Evolutionary conservation across 1,140 invertebrate species (phyloP), one percentile per base, ranked within the genome.

Genomic region (Camponotus vicinus): DNA sequence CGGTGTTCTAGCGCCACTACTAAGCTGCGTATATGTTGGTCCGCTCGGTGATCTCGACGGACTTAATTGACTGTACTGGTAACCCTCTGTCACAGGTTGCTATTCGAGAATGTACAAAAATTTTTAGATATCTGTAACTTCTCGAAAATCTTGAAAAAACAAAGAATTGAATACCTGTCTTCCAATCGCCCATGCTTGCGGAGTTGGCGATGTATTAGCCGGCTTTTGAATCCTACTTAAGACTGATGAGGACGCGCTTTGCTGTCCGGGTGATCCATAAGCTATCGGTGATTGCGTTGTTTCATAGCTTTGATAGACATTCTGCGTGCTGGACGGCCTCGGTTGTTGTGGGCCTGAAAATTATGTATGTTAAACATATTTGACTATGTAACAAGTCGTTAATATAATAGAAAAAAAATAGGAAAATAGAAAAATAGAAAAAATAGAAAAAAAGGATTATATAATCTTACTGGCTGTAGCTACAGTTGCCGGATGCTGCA

Each of bases 11-110:
- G 95, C 95, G 55, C 96, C 96, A 40, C 97, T 97, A 93, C 97
- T 97, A 7, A 98, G 95, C 94, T 98, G 98, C 86, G 98, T 98
- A 94, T 98, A 98, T 13, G 97, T 98, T 27, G 97, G 98, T 87
- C 97, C 98, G 95, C 96, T 97, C 49, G 97, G 98, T 89, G 97
- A 98, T 86, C 97, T 95, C 59, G 96, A 96, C 8, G 97, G 98
- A 95, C 97, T 98, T 90, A 97, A 97, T 95, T 97, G 98, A 96
- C 96, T 97, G 93, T 97, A 98, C 82, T 97, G 96, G 93, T 97
- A 97, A 34, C 96, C 96, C 92, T 97, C 97, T 52, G 96, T 95
- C 15, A 95, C 95, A 57, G 94, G 94, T 94, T 95, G 94, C 92
- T 95, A 83, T n/a, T 32, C 13, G 69, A 55, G 34, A 67, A 69